Evolutionary conservation across 2,797 vertebrate species (phyloP), one percentile per base, ranked within the genome.

Genomic region (Enteromius trimaculatus): DNA sequence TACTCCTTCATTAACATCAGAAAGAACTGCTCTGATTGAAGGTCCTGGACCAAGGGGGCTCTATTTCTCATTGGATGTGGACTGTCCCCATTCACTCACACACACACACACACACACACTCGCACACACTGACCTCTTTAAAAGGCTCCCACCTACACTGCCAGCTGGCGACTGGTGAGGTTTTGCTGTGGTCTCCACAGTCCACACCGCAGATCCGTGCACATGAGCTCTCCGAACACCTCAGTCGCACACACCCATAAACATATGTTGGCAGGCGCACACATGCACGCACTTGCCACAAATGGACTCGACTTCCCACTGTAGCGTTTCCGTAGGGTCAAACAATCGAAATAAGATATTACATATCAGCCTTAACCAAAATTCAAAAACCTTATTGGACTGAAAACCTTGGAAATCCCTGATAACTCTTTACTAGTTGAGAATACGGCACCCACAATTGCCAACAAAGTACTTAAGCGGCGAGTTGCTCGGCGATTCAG

Each of bases 1-100:
- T 96, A 95, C 95, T 95, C 93, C 94, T 94, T 96, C 95, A 96
- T 97, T 97, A 96, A 93, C 96, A 97, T 97, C 93, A 96, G 95
- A 97, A 96, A 96, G 94, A 94, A 93, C 93, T 75, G 93, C 92
- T 92, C 94, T 95, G 94, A 96, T 96, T 95, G 86, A 88, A 88
- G 94, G 94, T 93, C 94, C 95, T 94, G 93, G 94, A 95, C 95
- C 92, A 92, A 93, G 91, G 93, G 91, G 93, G 94, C 93, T 92
- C 89, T 89, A 87, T 94, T 94, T 94, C 95, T 96, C 95, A 96
- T 96, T 95, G 88, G 87, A 69, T 69, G 78, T 96, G 95, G 94
- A 95, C 93, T 94, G 95, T 92, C 94, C 94, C 86, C 85, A 87
- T 88, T 87, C 83, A 82, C 69, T 79, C 83, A 85, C 81, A 86